Percentiles rank a stretch among this genome's conserved stretches.
These are phyloP conservation scores for Erpetoichthys calabaricus DNA, from an alignment of 2,797 vertebrate genomes.

Conservation along the genomic window DNA sequence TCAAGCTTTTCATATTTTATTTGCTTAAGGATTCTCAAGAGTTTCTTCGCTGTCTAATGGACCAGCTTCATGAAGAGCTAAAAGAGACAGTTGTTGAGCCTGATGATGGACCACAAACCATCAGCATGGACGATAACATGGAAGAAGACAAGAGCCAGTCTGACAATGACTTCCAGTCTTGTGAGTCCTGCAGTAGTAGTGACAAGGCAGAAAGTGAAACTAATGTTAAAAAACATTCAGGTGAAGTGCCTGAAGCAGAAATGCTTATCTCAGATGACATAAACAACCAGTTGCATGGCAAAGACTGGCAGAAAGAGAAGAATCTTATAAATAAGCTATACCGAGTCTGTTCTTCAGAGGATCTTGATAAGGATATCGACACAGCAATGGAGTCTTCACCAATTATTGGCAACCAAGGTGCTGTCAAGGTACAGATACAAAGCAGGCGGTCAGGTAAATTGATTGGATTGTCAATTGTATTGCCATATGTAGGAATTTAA, in stretches of 20 bases:
- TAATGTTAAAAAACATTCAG: slow-evolving; percentile 33
- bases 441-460: slow-evolving; percentile 63
- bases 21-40: slow-evolving; percentile 82
- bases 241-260: slow-evolving; percentile 72
- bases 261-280: slow-evolving; percentile 77
- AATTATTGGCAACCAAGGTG: slow-evolving; percentile 74
- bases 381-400: slow-evolving; percentile 48
- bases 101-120: slow-evolving; percentile 49
- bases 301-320: slow-evolving; percentile 86
- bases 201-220: slow-evolving; percentile 70
- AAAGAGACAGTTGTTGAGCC: slow-evolving; percentile 71
- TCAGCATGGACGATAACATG: slow-evolving; percentile 46
- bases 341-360: slow-evolving; percentile 51
- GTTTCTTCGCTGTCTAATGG: slow-evolving; percentile 94
- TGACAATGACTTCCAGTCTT: slow-evolving; percentile 80
- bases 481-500: neutral
- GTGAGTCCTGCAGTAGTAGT: slow-evolving; percentile 77
- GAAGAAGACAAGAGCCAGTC: slow-evolving; percentile 76
- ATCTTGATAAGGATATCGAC: slow-evolving; percentile 79
- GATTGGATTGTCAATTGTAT: neutral
- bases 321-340: slow-evolving; percentile 68
- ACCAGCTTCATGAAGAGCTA: slow-evolving; percentile 92
- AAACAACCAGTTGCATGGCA: slow-evolving; percentile 46
- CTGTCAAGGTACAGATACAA: slow-evolving; percentile 78
- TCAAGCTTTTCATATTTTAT: too few species aligned